Base-by-base conservation (phyloP, 2,888 invertebrate genomes). In the Limnephilus auricula region DNA sequence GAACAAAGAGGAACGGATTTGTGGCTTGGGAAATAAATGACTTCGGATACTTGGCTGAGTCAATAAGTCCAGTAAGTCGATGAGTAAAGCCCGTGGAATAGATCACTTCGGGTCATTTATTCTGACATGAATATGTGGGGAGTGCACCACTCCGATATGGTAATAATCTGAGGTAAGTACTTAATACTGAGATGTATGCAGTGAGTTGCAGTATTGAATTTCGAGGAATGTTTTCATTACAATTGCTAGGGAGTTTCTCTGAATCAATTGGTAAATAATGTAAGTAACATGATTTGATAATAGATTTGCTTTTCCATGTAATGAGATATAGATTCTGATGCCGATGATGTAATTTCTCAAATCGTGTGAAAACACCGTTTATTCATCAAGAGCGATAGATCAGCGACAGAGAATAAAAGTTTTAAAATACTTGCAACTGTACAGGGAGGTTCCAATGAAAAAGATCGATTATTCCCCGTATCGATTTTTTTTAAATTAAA, bases 71-170 rank as follows among this genome's bases (percentile, higher is more conserved):
- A 82, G 15, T 25, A 34, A 82, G 82, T 34, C 18, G 82, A 82
- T 82, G 32, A 32, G 12, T 34, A 34, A 82, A 82, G 9, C 34
- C 82, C 25, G 18, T 34, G 82, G 82, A 82, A 34, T 82, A 18
- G 5, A 82, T 34, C 82, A 32, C 34, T 82, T 34, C 1, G 34
- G 31, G 82, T 34, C 82, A 82, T 82, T 82, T 25, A 82, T 32
- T 79, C 79, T n/a, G 13, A 31, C 88, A 90, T 92, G 91, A 83
- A 92, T 92, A 90, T 90, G 88, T 86, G 65, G 80, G 30, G 50
- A 32, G 91, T 82, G 91, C 90, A 90, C 90, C 83, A 65, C 50
- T 92, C n/a, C 18, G 34, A 34, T 82, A 82, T 82, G 82, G 32
- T 82, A 82, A 82, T 82, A 5, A 25, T 2, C 90, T 25, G 6